Conservation (phyloP, 2,888 invertebrate species). For the Arge pagana region DNA sequence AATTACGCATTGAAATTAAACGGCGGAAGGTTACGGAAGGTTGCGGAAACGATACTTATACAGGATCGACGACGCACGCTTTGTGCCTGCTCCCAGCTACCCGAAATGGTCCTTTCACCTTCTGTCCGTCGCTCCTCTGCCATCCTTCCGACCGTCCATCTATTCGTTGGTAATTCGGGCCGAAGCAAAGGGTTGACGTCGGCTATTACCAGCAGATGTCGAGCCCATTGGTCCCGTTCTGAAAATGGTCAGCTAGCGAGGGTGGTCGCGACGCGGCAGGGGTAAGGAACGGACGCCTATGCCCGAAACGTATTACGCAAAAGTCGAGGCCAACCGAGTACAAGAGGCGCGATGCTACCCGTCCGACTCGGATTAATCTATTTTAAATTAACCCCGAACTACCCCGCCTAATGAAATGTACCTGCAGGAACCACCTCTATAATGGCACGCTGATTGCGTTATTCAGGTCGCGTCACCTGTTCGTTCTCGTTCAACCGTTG, state of each 20-base stretch:
- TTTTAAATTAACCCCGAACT: constrained; percentile 26
- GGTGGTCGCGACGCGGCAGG: not conserved
- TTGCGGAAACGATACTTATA: constrained; percentile 20
- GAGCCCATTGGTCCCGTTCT: constrained; percentile 21
- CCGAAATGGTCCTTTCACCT: constrained; percentile 20
- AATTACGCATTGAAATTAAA: constrained; percentile 20
- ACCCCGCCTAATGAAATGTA: constrained; percentile 24
- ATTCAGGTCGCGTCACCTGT: constrained; percentile 6
- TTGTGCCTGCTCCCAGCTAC: no score
- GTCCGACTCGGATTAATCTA: constrained; percentile 23
- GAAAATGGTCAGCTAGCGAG: not conserved
- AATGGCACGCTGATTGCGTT: constrained; percentile 25
- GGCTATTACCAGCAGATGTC: constrained; percentile 25
- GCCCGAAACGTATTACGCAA: constrained; percentile 18
- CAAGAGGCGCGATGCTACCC: constrained; percentile 4
- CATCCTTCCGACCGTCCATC: constrained; percentile 1
- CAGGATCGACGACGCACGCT: constrained; percentile 11
- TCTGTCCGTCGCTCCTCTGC: constrained; percentile 9
- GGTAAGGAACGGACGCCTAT: constrained; percentile 3
- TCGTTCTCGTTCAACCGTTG: no score
- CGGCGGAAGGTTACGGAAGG: no score
- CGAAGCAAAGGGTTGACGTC: constrained; percentile 22
- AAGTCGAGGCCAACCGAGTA: constrained; percentile 11
- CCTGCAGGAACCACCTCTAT: constrained; percentile 22
- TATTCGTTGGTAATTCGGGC: constrained; percentile 9